These are phyloP conservation scores for Bombyx mandarina DNA, from an alignment of 1,140 invertebrate species.

Conservation along the genomic window DNA sequence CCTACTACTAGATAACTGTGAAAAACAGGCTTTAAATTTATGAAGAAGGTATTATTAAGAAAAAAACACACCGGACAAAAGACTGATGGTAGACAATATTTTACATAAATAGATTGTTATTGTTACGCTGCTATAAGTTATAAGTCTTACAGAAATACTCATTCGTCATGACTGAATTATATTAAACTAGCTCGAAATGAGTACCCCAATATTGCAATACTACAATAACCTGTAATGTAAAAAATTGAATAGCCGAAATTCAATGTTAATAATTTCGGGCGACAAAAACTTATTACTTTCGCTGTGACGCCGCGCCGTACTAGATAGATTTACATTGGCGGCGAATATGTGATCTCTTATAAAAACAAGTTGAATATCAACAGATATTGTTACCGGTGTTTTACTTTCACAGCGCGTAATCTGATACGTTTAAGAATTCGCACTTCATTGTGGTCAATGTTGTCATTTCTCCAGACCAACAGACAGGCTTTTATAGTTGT, in stretches of 20 bases:
- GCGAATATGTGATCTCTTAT: not conserved
- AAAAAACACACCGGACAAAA: too few species aligned
- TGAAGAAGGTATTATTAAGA: too few species aligned
- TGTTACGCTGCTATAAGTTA: too few species aligned
- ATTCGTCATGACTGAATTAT: not conserved
- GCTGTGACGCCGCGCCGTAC: not conserved
- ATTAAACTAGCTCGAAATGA: not conserved
- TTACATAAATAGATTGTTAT: too few species aligned
- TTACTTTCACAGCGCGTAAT: conserved; percentile 17
- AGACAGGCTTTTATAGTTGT: not conserved
- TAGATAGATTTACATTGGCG: conserved; percentile 13
- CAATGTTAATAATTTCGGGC: too few species aligned
- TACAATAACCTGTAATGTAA: too few species aligned
- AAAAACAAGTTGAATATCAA: conserved; percentile 10
- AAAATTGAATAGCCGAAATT: too few species aligned
- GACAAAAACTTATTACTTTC: conserved; percentile 8
- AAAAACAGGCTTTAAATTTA: too few species aligned
- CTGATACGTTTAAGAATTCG: conserved; percentile 12
- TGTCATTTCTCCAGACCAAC: conserved; percentile 3
- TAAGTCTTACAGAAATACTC: too few species aligned
- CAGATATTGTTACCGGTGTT: conserved; percentile 11
- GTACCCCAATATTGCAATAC: too few species aligned
- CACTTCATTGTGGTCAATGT: conserved; percentile 11
- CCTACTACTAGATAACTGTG: too few species aligned
- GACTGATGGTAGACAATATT: too few species aligned